Conservation (phyloP, 1,140 invertebrate genomes). For the Steinernema khuongi region DNA sequence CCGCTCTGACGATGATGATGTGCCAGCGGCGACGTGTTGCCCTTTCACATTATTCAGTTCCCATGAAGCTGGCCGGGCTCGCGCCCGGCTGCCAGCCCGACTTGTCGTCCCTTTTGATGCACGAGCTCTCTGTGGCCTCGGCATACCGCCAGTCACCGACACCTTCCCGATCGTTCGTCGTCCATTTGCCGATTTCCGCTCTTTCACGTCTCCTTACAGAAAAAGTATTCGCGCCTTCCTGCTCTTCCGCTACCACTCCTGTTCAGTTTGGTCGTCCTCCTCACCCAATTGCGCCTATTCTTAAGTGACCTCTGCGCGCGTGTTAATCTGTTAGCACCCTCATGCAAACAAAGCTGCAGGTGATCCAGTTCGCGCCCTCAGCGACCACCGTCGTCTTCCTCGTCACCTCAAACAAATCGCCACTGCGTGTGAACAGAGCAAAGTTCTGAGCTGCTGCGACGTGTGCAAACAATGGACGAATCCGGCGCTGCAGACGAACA, state of each 20-base stretch:
- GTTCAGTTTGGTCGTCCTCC: too few species aligned
- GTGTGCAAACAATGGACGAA: conserved; percentile 18
- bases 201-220: neutral
- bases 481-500: neutral
- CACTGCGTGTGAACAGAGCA: neutral
- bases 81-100: neutral
- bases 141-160: neutral
- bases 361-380: too few species aligned
- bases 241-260: neutral
- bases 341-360: conserved; percentile 6
- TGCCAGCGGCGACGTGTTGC: conserved; percentile 14
- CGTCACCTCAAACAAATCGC: conserved; percentile 15
- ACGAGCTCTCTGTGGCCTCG: neutral
- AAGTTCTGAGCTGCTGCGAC: neutral
- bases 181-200: neutral
- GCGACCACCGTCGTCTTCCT: neutral
- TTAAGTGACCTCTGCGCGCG: conserved; percentile 8
- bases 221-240: neutral
- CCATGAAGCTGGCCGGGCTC: neutral
- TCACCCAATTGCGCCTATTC: neutral
- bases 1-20: neutral
- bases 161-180: neutral
- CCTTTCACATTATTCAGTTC: conserved; percentile 15
- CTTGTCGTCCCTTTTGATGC: neutral
- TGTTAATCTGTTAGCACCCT: conserved; percentile 13